Evolutionary conservation across 2,888 invertebrate species (phyloP), one percentile per base, ranked within the genome.

Genomic region (Aporophyla lueneburgensis): DNA sequence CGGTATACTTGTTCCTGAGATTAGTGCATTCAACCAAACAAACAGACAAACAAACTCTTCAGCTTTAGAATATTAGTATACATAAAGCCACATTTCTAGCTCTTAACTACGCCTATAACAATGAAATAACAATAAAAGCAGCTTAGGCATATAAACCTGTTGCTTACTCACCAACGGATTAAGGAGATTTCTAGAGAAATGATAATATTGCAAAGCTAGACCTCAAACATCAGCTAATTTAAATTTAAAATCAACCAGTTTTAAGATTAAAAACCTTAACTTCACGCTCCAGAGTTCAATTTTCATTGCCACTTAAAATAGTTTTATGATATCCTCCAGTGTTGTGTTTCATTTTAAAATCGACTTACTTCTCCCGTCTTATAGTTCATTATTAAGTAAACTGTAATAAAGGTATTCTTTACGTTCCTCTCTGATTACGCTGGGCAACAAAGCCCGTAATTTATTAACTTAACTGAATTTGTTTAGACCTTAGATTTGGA

Each of bases 401-500:
- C 21, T 40, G 14, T n/a, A 12, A 68, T 21, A 51, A 49, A 53
- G 12, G 61, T 53, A 69, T 53, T 80, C 24, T 51, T 59, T n/a
- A 27, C 33, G 66, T 27, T 75, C 46, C n/a, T 75, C 16, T 40
- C 67, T 67, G 80, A 77, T 77, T 58, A 86, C 58, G 9, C 33
- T 27, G 24, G 19, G 70, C 53, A 76, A 81, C 71, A 70, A 74
- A 68, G 21, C 54, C 40, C 16, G 40, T 58, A 75, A 86, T 86
- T 86, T 86, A 86, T 79, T 77, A 72, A 77, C 63, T 75, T 73
- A 79, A 76, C 68, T 66, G 65, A 73, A 75, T 78, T 79, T 81
- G 62, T 83, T 80, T 54, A 71, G 84, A 83, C 62, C 72, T 67
- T 62, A 75, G 61, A 74, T 86, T 78, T 66, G 10, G 14, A 53